These are phyloP conservation scores for Bergia sp. DNA, from an alignment of 92 coral and sea anemone genomes.

Conservation along the genomic window DNA sequence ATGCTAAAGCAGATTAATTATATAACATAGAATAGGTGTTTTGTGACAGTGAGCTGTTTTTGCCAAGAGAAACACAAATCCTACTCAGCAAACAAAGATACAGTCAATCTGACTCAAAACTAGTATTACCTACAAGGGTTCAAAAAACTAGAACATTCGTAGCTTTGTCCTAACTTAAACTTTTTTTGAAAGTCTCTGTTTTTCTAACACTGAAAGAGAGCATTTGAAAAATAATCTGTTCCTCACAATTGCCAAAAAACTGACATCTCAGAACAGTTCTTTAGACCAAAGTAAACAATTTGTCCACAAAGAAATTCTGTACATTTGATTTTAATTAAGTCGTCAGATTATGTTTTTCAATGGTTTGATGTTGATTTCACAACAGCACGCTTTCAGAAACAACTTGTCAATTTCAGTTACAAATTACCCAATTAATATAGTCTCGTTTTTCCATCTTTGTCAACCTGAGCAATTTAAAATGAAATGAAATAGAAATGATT, in stretches of 20 bases:
- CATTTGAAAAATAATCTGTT: too few species aligned
- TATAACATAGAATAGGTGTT: background rate
- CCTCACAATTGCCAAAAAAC: background rate
- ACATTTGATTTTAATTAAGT: slow-evolving; percentile 9
- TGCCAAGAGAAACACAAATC: background rate
- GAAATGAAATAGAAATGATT: background rate
- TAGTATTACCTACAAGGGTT: background rate
- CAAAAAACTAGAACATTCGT: background rate
- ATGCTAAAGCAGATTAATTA: background rate
- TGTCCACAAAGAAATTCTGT: slow-evolving; percentile 11
- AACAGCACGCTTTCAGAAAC: background rate
- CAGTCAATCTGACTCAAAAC: background rate
- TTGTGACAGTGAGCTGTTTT: background rate
- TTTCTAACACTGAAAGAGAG: background rate
- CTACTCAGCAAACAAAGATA: background rate
- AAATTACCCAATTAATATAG: background rate
- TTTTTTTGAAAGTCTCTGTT: background rate
- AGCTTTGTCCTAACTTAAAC: background rate
- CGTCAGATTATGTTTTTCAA: background rate
- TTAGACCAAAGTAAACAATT: background rate
- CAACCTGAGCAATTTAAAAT: background rate
- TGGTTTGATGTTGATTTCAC: background rate
- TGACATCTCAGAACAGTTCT: background rate
- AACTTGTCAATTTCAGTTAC: slow-evolving; percentile 2
- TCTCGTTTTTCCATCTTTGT: background rate